These are phyloP conservation scores for Eumaeus atala DNA, from an alignment of 1,140 invertebrate species.

Conservation along the genomic window DNA sequence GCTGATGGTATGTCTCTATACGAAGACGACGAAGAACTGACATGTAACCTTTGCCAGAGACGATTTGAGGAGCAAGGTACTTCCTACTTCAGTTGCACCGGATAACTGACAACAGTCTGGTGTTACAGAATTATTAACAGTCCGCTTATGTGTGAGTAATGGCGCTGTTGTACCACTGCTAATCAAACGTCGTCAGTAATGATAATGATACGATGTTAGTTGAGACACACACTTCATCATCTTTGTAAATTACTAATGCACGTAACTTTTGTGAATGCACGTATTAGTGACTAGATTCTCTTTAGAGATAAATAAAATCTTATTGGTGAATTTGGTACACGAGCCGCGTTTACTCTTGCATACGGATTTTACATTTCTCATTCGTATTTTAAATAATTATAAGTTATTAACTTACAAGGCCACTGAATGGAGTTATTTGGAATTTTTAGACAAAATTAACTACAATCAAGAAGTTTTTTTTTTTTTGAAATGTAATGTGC, in stretches of 20 bases:
- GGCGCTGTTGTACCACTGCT: slow-evolving; percentile 60
- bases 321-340: slow-evolving; percentile 33
- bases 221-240: slow-evolving; percentile 32
- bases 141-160: slow-evolving; percentile 72
- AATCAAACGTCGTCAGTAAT: not conserved
- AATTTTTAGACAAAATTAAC: slow-evolving; percentile 39
- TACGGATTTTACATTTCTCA: slow-evolving; percentile 49
- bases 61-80: slow-evolving; percentile 85
- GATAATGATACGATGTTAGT: slow-evolving; percentile 17
- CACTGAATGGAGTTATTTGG: slow-evolving; percentile 73
- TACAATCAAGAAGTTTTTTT: slow-evolving; percentile 13
- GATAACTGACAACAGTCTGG: slow-evolving; percentile 50
- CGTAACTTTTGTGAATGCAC: slow-evolving; percentile 50
- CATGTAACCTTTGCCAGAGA: slow-evolving; percentile 81
- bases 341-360: slow-evolving; percentile 70
- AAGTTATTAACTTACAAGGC: slow-evolving; percentile 54
- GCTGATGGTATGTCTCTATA: slow-evolving; percentile 78
- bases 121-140: slow-evolving; percentile 50
- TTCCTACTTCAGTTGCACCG: slow-evolving; percentile 49
- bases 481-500: slow-evolving; percentile 17
- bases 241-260: slow-evolving; percentile 43
- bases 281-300: slow-evolving; percentile 44
- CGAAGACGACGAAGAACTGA: slow-evolving; percentile 80
- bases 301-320: slow-evolving; percentile 26
- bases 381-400: slow-evolving; percentile 38